Conservation (phyloP, 2,113 vertebrate genomes). For the Siniperca chuatsi region DNA sequence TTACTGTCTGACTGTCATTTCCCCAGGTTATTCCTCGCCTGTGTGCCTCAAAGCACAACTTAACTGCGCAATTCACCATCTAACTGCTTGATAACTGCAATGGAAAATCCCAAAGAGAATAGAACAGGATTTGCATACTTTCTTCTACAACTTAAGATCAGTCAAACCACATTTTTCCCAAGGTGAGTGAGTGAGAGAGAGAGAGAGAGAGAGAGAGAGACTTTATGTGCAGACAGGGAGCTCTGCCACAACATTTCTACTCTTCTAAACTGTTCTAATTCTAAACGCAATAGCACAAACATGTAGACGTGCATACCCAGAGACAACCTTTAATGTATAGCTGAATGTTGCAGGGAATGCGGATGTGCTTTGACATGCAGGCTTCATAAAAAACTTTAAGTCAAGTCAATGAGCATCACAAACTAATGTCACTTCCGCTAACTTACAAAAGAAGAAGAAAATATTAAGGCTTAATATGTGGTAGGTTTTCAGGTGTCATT, state of each 20-base stretch:
- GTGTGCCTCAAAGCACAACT: slow-evolving; percentile 35
- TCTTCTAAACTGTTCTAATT: not conserved
- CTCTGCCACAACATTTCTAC: not conserved
- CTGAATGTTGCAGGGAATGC: not conserved
- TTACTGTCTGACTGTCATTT: slow-evolving; percentile 64
- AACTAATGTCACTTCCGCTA: not conserved
- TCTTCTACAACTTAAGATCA: not conserved
- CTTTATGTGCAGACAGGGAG: not conserved
- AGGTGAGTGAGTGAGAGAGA: not conserved
- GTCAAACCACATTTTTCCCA: not conserved
- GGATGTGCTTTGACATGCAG: not conserved
- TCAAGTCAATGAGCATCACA: not conserved
- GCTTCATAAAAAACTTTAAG: not conserved
- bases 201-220: not conserved
- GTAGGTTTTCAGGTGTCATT: too few relatives aligned
- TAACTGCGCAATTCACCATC: slow-evolving; percentile 27
- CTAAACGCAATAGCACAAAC: not conserved
- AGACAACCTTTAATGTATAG: not conserved
- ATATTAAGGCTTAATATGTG: not conserved
- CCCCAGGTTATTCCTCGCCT: slow-evolving; percentile 38
- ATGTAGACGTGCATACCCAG: not conserved
- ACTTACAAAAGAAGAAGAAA: not conserved
- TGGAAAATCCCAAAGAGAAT: slow-evolving; percentile 8
- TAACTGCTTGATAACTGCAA: slow-evolving; percentile 19
- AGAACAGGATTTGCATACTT: not conserved